Conservation (phyloP, 2,888 invertebrate genomes). For the Aspidiotus destructor region DNA sequence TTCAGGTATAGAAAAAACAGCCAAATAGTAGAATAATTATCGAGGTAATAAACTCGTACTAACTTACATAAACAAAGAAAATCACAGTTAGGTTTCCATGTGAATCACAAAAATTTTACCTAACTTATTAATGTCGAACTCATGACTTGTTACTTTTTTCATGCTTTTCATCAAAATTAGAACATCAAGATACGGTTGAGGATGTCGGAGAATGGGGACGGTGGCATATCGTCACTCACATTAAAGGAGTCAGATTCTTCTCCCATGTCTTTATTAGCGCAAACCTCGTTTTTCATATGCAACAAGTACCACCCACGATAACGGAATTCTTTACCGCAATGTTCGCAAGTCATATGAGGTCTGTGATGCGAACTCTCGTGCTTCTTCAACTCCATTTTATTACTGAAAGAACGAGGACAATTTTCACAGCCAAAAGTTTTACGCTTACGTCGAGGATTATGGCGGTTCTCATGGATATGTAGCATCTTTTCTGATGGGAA, state of each 20-base stretch:
- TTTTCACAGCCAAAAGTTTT: constrained; percentile 28
- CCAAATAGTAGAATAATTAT: constrained; percentile 2
- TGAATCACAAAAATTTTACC: background rate
- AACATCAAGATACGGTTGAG: constrained; percentile 27
- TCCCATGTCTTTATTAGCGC: constrained; percentile 11
- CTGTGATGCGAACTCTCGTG: constrained; percentile 16
- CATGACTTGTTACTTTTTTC: background rate
- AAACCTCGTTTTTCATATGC: constrained; percentile 20
- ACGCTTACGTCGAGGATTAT: constrained; percentile 29
- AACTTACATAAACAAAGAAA: background rate
- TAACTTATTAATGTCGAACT: background rate
- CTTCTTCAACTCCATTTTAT: constrained; percentile 18
- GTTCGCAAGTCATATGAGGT: constrained; percentile 18
- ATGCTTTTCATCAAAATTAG: background rate
- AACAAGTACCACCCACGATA: constrained; percentile 23
- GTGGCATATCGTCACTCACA: background rate
- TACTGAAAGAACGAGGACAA: constrained; percentile 12
- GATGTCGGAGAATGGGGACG: constrained; percentile 21
- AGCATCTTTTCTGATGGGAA: constrained; percentile 32
- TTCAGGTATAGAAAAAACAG: background rate
- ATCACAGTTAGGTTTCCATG: background rate
- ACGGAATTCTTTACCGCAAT: constrained; percentile 22
- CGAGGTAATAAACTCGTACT: background rate
- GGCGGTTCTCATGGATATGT: constrained; percentile 25
- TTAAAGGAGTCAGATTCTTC: background rate